phyloP scores from a whole-genome alignment of 1,140 invertebrate genomes.

The Littorina saxatilis region DNA sequence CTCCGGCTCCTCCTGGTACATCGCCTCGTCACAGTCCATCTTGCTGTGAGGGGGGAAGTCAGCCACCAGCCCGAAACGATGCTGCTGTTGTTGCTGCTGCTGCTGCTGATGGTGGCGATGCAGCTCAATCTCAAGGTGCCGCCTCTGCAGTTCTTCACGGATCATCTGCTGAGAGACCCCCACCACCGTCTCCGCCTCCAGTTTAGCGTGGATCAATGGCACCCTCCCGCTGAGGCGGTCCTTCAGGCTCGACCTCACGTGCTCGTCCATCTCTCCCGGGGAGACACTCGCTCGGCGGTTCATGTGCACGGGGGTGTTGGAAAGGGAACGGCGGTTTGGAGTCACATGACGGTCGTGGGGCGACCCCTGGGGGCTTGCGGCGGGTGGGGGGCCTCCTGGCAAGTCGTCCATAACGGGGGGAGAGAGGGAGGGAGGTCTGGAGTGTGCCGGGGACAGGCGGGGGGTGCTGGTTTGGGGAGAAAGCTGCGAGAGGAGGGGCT shows the following conservation, averaged over 20 bases:
- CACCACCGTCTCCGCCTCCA: not conserved
- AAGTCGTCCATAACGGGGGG: not conserved
- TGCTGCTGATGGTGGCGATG: too few species aligned
- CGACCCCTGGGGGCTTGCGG: not conserved
- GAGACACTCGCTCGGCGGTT: not conserved
- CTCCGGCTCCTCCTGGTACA: slow-evolving; percentile 51
- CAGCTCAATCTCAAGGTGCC: too few species aligned
- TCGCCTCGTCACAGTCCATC: slow-evolving; percentile 21
- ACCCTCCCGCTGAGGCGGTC: not conserved
- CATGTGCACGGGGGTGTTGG: slow-evolving; percentile 9
- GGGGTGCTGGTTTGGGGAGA: not conserved
- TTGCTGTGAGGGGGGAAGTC: not conserved
- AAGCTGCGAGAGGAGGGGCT: not conserved
- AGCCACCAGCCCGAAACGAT: not conserved
- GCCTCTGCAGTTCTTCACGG: too few species aligned
- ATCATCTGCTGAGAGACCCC: not conserved
- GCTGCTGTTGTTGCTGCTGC: not conserved
- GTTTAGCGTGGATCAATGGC: not conserved
- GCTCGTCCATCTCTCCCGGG: not conserved
- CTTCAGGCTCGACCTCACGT: slow-evolving; percentile 16
- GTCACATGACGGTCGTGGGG: not conserved
- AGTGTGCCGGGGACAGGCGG: not conserved
- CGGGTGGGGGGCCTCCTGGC: not conserved
- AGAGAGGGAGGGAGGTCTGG: slow-evolving; percentile 6
- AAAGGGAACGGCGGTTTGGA: not conserved